phyloP scores from a whole-genome alignment of 2,113 vertebrate species.

The Ahaetulla prasina region DNA sequence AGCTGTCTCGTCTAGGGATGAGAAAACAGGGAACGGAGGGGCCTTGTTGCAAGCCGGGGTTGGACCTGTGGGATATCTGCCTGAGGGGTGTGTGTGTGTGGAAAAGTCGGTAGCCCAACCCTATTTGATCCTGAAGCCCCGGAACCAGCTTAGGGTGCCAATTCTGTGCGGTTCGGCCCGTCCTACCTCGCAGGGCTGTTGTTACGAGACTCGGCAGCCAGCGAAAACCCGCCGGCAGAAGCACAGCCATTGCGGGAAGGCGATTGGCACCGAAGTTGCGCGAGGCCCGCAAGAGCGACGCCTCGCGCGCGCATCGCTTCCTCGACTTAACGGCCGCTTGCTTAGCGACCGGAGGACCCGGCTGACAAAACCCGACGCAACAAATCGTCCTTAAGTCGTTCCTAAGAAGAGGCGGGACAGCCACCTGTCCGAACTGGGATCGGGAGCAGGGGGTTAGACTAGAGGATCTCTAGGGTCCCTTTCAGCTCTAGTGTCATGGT shows the following conservation, averaged over 20 bases:
- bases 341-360: not conserved
- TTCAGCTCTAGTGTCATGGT: too few species aligned
- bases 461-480: too few species aligned
- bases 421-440: not conserved
- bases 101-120: not conserved
- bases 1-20: conserved; percentile 44
- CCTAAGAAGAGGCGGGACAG: too few species aligned
- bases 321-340: not conserved
- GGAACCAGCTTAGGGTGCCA: not conserved
- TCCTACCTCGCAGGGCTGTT: not conserved
- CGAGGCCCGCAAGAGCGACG: not conserved
- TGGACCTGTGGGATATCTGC: not conserved
- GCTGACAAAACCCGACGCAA: not conserved
- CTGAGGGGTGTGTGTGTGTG: too few species aligned
- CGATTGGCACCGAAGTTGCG: too few species aligned
- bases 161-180: too few species aligned
- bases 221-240: not conserved
- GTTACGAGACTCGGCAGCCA: not conserved
- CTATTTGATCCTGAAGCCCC: too few species aligned
- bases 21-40: not conserved
- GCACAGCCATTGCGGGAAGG: too few species aligned
- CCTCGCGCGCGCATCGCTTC: too few species aligned
- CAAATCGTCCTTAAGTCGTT: too few species aligned
- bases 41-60: not conserved
- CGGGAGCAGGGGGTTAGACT: too few species aligned